Base-by-base conservation (phyloP, 2,797 vertebrate genomes). In the Natrix natrix region DNA sequence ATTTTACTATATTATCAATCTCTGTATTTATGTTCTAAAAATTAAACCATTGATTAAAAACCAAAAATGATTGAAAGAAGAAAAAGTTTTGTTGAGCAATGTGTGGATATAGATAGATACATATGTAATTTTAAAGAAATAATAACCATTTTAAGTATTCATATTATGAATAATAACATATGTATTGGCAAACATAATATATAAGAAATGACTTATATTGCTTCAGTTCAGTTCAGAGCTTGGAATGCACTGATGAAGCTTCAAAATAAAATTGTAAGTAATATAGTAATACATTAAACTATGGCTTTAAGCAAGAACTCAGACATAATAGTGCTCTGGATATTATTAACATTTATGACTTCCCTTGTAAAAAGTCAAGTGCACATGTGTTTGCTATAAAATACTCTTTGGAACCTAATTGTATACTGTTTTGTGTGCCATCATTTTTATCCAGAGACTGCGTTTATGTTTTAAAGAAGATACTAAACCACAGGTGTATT, bases 331-430 rank as follows among this genome's bases (percentile, higher is more conserved):
- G 93, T 66, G 60, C 1, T 90, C 83, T 92, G 93, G 63, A 91
- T 94, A 32, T 89, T 94, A 94, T 91, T 96, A 96, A 24, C 86
- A 66, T 1, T 78, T 93, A 88, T 32, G 54, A 5, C 5, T 94
- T 93, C 32, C 28, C 32, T 63, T 96, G 37, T 93, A 55, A 93
- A 94, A 96, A 54, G 69, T 63, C 87, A 5, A 57, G 89, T 91
- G 94, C 91, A 92, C 93, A 88, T 93, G 83, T 93, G 66, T 54
- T 91, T 93, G 90, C 63, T 61, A 59, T 94, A 91, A 95, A 94
- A 87, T 88, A 14, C 32, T 93, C 93, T 94, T 96, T 94, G 91
- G 56, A 16, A 92, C 16, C 93, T 90, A 95, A 91, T 55, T 32
- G 89, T 48, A 93, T 2, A 32, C 24, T 90, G 90, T 86, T 95